phyloP scores from a whole-genome alignment of 2,113 vertebrate genomes.

The Nerophis ophidion region DNA sequence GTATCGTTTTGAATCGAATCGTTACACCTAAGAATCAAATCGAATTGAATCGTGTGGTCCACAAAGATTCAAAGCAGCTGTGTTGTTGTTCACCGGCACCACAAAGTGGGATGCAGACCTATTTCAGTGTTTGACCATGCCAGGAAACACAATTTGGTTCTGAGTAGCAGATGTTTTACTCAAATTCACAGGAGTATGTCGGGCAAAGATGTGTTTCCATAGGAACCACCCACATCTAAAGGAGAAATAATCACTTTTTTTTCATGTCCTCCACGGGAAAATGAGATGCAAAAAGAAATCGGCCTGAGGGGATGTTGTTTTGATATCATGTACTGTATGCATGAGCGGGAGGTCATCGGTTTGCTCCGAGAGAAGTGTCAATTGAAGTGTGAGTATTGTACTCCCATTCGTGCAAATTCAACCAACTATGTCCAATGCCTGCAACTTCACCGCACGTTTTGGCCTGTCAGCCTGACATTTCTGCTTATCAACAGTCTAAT shows the following conservation, averaged over 20 bases:
- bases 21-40: no score
- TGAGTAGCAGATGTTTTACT: background rate
- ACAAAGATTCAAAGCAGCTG: background rate
- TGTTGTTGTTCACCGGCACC: background rate
- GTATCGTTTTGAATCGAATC: no score
- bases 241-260: slow-evolving; percentile 35
- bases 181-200: background rate
- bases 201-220: slow-evolving; percentile 44
- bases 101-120: background rate
- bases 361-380: background rate
- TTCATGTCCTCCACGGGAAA: background rate
- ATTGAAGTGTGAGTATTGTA: no score
- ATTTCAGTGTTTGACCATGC: background rate
- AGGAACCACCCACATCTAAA: slow-evolving; percentile 38
- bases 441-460: no score
- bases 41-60: no score
- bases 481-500: no score
- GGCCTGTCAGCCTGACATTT: no score
- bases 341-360: background rate
- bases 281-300: background rate
- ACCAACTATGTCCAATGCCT: no score
- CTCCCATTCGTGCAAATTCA: no score
- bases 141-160: background rate
- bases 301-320: no score
- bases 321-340: background rate